Base-by-base conservation (phyloP, 2,888 invertebrate species). In the Microplitis manilae region DNA sequence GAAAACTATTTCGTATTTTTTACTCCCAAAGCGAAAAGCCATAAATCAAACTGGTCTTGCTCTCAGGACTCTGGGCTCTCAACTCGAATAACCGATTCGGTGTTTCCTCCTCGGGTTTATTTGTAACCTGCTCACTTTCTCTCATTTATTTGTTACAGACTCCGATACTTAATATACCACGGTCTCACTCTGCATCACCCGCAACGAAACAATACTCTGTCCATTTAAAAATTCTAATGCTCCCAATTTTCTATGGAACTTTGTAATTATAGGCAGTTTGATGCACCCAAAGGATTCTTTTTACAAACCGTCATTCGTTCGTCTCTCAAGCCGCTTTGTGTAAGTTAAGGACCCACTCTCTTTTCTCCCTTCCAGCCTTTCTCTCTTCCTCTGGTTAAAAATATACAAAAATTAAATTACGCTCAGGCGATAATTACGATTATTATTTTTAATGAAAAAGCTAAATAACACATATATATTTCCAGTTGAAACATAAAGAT, bases 231-330 rank as follows among this genome's bases (percentile, higher is more conserved):
- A 89, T 89, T 87, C 88, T 89, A 89, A 89, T 89, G 88, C 85
- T 88, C 88, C 88, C 87, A 90, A 90, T 89, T 90, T 90, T 88
- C 89, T 89, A 89, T 89, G 85, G 89, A 87, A 88, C 88, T 89
- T 88, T 86, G 88, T 90, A 89, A 90, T 90, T 90, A 90, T 89
- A 86, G 89, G 89, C 86, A 88, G 89, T 89, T 89, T 87, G 86
- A 86, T 84, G 85, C 86, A 85, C 83, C 79, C 82, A 74, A 65
- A 77, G 75, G 65, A 65, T 67, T 73, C 59, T 73, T 67, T 15
- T 71, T 30, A 8, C 62, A 38, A 41, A n/a, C 60, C 50, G 68
- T 70, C 65, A 39, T 17, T 64, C 17, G 62, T 62, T 64, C 17
- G 62, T 62, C 71, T 73, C 67, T 30, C 30, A 9, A 70, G 50